These are phyloP conservation scores for Anthopleura xanthogrammica DNA, from an alignment of 92 coral and sea anemone genomes.

Conservation along the genomic window DNA sequence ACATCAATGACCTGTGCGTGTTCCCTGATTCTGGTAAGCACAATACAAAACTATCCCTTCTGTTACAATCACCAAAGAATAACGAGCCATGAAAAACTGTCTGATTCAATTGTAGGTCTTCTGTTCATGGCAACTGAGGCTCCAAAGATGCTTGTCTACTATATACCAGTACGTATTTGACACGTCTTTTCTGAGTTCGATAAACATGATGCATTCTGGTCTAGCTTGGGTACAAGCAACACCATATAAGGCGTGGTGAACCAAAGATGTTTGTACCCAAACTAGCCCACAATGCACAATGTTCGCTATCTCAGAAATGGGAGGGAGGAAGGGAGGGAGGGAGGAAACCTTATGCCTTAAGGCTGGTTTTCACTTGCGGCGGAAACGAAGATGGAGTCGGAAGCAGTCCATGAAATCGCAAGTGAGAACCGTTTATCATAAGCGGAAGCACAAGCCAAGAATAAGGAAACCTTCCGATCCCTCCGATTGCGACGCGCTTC, in stretches of 20 bases:
- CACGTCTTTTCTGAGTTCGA: not conserved
- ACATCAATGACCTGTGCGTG: slow-evolving; percentile 77
- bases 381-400: too few relatives aligned
- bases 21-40: slow-evolving; percentile 88
- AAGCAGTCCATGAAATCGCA: too few relatives aligned
- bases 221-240: too few relatives aligned
- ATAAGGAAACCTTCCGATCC: too few relatives aligned
- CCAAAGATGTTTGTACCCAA: too few relatives aligned
- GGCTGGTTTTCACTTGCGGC: too few relatives aligned
- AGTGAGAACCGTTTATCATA: too few relatives aligned
- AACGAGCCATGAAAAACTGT: not conserved
- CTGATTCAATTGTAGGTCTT: slow-evolving; percentile 50
- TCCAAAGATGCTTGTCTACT: slow-evolving; percentile 90
- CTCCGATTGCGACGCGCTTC: too few relatives aligned
- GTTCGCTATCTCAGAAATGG: not conserved
- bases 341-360: not conserved
- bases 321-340: not conserved
- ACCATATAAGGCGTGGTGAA: too few relatives aligned
- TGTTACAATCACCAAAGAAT: not conserved
- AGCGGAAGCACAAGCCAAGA: too few relatives aligned
- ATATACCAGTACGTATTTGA: slow-evolving; percentile 75
- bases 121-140: slow-evolving; percentile 97
- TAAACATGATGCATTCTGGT: too few relatives aligned
- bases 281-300: not conserved
- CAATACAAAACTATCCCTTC: not conserved